Conservation (phyloP, 2,113 vertebrate genomes). For the Thunnus maccoyii region DNA sequence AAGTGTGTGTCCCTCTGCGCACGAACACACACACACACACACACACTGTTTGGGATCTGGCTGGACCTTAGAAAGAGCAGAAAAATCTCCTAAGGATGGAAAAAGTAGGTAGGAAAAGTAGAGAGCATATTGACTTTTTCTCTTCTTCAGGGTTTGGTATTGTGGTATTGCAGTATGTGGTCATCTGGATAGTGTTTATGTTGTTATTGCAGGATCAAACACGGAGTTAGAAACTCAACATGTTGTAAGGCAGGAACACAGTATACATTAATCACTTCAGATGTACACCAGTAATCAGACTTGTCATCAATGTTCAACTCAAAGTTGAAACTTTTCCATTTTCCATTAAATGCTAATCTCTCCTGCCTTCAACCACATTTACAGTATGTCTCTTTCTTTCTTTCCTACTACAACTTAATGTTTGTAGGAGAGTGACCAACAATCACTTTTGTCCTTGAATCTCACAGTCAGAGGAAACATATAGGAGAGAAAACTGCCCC, state of each 20-base stretch:
- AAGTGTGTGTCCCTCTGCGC: constrained; percentile 8
- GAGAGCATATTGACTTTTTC: not conserved
- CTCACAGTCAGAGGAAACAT: constrained; percentile 2
- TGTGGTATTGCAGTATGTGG: not conserved
- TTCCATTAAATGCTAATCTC: constrained; percentile 40
- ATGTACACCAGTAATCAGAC: constrained; percentile 39
- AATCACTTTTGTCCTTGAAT: constrained; percentile 27
- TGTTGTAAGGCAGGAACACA: constrained; percentile 30
- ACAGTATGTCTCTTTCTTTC: constrained; percentile 13
- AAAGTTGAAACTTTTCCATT: constrained; percentile 41
- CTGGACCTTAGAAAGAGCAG: not conserved
- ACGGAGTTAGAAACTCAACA: constrained; percentile 36
- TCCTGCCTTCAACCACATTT: constrained; percentile 6
- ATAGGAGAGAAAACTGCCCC: not conserved
- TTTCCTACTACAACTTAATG: not conserved
- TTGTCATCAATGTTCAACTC: constrained; percentile 48
- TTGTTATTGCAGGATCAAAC: constrained; percentile 36
- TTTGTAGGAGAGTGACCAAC: constrained; percentile 15
- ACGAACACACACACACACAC: not conserved
- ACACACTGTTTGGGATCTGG: not conserved
- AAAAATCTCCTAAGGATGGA: not conserved
- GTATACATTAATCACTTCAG: constrained; percentile 43
- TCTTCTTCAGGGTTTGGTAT: constrained; percentile 11
- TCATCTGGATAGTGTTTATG: constrained; percentile 51
- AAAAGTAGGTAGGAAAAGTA: constrained; percentile 9